A percentile compares a stretch with the other conserved stretches of the same genome.
Conservation (phyloP, 2,113 vertebrate genomes). For the Vimba vimba region DNA sequence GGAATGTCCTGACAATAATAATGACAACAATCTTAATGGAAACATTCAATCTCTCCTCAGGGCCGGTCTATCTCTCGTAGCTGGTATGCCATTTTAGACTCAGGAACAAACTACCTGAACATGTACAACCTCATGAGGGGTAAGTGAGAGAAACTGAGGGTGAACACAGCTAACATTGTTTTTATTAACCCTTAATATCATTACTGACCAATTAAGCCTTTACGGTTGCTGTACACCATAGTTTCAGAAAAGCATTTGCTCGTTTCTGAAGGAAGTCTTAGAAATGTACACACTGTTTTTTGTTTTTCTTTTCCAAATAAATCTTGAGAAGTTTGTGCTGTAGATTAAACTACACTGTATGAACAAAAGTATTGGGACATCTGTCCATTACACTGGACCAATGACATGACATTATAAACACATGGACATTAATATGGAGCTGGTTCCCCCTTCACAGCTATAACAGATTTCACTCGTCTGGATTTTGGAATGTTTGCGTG, state of each 20-base stretch:
- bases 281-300: background rate
- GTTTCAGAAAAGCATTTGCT: background rate
- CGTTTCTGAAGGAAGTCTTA: background rate
- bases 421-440: no score
- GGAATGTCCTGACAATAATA: background rate
- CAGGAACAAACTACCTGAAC: slow-evolving; percentile 55
- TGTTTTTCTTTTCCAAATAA: background rate
- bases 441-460: no score
- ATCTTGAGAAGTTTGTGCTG: no score
- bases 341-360: no score
- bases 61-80: slow-evolving; percentile 51
- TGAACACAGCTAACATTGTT: background rate
- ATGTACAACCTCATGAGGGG: slow-evolving; percentile 57
- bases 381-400: no score
- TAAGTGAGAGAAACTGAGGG: slow-evolving; percentile 28
- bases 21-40: background rate
- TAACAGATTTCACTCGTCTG: no score
- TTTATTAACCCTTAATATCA: background rate
- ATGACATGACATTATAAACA: no score
- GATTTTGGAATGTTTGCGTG: no score
- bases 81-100: slow-evolving; percentile 59
- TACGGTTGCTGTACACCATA: no score
- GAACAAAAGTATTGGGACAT: no score
- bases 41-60: background rate
- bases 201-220: background rate